Evolutionary conservation across 1,140 invertebrate species (phyloP), one percentile per base, ranked within the genome.

Genomic region (Bombus difficillimus): DNA sequence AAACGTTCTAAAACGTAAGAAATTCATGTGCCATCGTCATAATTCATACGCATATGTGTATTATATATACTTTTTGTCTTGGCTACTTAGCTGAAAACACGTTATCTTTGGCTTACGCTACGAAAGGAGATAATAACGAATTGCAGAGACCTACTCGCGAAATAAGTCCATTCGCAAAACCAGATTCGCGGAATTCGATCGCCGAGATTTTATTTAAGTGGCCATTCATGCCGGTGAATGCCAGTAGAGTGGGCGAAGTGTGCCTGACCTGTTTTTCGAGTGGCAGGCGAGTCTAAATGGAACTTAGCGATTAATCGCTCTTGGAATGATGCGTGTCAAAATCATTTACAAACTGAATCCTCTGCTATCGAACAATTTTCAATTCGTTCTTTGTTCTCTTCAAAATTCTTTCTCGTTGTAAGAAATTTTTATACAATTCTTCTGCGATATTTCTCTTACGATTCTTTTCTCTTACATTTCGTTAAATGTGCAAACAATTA

Each of bases 251-350:
- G 62, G 41, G 72, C 84, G 57, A 81, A 90, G 79, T 75, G 85
- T 86, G 72, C 73, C 80, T 80, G 85, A 90, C 88, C 88, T 69
- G 89, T 89, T 89, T 90, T 22, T 69, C 37, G 34, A 85, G 77
- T 59, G 47, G 53, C 22, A 10, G 25, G 78, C 39, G 39, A 43
- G 28, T 34, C 41, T 75, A 57, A 83, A 77, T 62, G 75, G 66
- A 32, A 43, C 83, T 85, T 53, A 1, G 37, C 68, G 18, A 85
- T 79, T 79, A 85, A 85, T 37, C 53, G 39, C 39, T 22, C 32
- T 62, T 32, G 4, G 53, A 25, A 25, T 43, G 28, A 22, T 32
- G 15, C 77, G 53, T 64, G 68, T 72, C 78, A 73, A 57, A 74
- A n/a, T 71, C 39, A 37, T 64, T 47, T 41, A 37, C 18, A n/a